Percentiles rank a stretch among this genome's conserved stretches.
Conservation (phyloP, 2,113 vertebrate genomes). For the Calyptomena viridis region DNA sequence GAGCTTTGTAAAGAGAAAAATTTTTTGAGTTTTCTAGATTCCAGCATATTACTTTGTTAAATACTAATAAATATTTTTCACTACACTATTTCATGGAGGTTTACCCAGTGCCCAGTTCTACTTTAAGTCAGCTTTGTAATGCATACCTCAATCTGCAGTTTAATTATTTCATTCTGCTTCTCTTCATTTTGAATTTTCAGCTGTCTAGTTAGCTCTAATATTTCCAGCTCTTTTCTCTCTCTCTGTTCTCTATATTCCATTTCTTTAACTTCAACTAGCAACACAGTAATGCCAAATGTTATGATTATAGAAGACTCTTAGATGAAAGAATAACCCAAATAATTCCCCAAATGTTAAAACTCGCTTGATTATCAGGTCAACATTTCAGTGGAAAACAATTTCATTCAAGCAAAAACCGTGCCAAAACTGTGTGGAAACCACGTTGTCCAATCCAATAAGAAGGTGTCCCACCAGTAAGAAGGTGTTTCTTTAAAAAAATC, state of each 20-base stretch:
- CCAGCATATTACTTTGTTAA: neutral
- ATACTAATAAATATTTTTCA: neutral
- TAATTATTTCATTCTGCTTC: constrained; percentile 87
- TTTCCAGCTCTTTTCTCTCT: constrained; percentile 77
- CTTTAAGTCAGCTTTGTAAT: neutral
- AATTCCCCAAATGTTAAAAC: neutral
- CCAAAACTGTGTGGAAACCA: neutral
- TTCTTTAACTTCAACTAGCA: constrained; percentile 82
- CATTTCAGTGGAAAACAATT: neutral
- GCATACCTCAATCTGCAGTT: constrained; percentile 89
- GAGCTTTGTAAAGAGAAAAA: neutral
- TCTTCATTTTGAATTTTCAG: constrained; percentile 85
- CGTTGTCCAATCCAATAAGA: neutral
- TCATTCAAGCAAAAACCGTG: neutral
- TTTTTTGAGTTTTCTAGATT: neutral
- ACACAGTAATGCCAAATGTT: constrained; percentile 1
- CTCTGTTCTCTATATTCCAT: constrained; percentile 72
- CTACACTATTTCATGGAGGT: neutral
- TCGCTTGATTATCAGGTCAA: neutral
- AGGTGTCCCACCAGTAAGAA: neutral
- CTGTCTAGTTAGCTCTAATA: constrained; percentile 81
- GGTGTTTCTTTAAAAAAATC: neutral
- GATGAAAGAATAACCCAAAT: neutral
- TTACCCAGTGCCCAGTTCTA: neutral
- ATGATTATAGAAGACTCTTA: neutral